Conservation (phyloP, 2,797 vertebrate species). For the Lemur catta region DNA sequence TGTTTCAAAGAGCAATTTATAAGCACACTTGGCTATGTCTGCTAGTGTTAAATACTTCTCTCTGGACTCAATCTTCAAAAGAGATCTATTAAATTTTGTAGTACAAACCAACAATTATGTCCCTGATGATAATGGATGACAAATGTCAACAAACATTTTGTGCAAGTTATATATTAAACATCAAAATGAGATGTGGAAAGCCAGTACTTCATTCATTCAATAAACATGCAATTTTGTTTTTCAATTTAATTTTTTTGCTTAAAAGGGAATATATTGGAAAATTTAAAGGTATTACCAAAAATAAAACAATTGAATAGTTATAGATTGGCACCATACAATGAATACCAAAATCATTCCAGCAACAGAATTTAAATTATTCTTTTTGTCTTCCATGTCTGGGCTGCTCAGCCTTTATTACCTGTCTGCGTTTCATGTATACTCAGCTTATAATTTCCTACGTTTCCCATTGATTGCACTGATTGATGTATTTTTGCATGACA, state of each 20-base stretch:
- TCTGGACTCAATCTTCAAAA: not conserved
- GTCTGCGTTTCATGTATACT: not conserved
- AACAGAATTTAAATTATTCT: not conserved
- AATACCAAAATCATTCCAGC: not conserved
- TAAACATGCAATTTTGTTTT: not conserved
- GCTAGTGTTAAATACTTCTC: not conserved
- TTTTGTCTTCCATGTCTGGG: not conserved
- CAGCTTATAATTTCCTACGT: not conserved
- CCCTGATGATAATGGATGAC: not conserved
- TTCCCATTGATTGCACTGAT: not conserved
- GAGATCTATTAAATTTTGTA: not conserved
- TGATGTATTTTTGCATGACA: not conserved
- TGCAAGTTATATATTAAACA: not conserved
- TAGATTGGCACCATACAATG: not conserved
- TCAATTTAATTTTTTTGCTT: conserved; percentile 6
- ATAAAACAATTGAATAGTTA: not conserved
- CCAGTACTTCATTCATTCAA: not conserved
- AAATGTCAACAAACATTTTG: not conserved
- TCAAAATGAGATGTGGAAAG: not conserved
- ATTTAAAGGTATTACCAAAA: not conserved
- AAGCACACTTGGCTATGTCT: not conserved
- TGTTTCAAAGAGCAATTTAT: not conserved
- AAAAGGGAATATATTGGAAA: not conserved
- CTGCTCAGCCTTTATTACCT: not conserved
- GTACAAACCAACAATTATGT: not conserved